These are phyloP conservation scores for Eumacrocentrus americanus DNA, from an alignment of 2,888 invertebrate genomes.

Conservation along the genomic window DNA sequence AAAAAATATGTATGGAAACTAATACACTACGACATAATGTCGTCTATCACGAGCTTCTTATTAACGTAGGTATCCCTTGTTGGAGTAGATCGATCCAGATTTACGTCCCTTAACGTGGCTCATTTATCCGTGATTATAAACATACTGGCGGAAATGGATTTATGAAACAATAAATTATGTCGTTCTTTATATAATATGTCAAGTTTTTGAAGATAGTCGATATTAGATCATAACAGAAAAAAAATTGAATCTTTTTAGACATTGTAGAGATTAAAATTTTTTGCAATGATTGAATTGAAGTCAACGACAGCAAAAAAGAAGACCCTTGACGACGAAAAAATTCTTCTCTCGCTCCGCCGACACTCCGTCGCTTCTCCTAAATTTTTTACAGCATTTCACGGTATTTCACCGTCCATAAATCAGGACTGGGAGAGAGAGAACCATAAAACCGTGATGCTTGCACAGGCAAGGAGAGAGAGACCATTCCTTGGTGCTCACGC, in stretches of 20 bases:
- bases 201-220: too few species aligned
- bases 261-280: too few species aligned
- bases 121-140: slow-evolving; percentile 2
- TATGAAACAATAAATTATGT: slow-evolving; percentile 1
- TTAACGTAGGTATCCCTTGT: neutral
- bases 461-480: slow-evolving; percentile 26
- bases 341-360: neutral
- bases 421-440: slow-evolving; percentile 43
- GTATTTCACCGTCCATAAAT: slow-evolving; percentile 53
- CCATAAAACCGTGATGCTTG: slow-evolving; percentile 51
- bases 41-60: too few species aligned
- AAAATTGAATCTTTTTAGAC: too few species aligned
- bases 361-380: neutral
- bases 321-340: neutral
- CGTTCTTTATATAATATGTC: neutral
- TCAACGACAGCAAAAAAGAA: neutral
- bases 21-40: too few species aligned
- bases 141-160: slow-evolving; percentile 8
- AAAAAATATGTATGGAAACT: too few species aligned
- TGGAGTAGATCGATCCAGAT: slow-evolving; percentile 16
- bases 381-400: slow-evolving; percentile 43
- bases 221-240: too few species aligned
- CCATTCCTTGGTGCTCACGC: slow-evolving; percentile 18
- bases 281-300: too few species aligned
- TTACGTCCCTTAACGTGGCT: slow-evolving; percentile 10